phyloP scores from a whole-genome alignment of 2,797 vertebrate genomes.

The Esox masquinongy region DNA sequence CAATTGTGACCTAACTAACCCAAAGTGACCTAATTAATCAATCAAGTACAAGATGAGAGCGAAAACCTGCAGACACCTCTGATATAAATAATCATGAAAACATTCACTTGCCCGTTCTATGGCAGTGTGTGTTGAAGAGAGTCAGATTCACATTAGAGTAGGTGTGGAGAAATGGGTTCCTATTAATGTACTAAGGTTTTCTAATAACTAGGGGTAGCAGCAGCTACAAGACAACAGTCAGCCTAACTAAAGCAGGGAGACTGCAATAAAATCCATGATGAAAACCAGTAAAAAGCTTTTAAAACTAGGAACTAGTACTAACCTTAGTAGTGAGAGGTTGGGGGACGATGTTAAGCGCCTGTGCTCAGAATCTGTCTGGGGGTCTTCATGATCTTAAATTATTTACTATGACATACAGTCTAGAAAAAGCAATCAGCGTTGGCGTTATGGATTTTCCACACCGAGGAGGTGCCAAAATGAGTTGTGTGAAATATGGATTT shows the following conservation, averaged over 20 bases:
- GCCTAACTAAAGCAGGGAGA: neutral
- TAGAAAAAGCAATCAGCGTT: neutral
- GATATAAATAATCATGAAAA: neutral
- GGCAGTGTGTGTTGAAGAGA: neutral
- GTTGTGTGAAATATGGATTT: constrained; percentile 1
- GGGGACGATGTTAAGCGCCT: neutral
- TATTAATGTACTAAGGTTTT: neutral
- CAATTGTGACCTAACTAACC: too few relatives aligned
- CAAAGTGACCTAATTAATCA: too few relatives aligned
- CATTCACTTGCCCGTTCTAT: neutral
- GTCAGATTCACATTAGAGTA: neutral
- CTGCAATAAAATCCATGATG: neutral
- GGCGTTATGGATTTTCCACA: neutral
- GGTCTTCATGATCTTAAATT: neutral
- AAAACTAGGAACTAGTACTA: neutral
- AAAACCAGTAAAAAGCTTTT: neutral
- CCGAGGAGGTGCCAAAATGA: neutral
- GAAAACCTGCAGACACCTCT: too few relatives aligned
- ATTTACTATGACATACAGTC: neutral
- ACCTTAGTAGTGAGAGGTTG: neutral
- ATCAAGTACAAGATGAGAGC: too few relatives aligned
- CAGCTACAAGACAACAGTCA: neutral
- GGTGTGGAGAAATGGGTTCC: too few relatives aligned
- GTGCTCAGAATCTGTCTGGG: neutral
- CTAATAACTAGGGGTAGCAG: neutral